These are phyloP conservation scores for Macroglossus sobrinus DNA, from an alignment of 2,113 vertebrate species.

Conservation along the genomic window DNA sequence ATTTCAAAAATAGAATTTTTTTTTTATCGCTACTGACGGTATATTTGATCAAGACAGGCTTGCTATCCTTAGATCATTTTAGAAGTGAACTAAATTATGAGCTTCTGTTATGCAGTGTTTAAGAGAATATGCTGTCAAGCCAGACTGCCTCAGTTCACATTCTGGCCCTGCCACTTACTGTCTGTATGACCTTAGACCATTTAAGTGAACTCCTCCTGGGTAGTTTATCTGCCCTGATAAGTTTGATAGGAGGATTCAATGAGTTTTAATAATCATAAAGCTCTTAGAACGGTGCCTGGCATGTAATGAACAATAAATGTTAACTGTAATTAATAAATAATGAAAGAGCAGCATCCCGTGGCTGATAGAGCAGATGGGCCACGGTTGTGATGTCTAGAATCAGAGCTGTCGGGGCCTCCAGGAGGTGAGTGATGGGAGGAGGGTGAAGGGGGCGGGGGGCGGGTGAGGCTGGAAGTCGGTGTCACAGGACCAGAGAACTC, in stretches of 20 bases:
- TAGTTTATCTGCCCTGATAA: not conserved
- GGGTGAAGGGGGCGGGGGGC: too few species aligned
- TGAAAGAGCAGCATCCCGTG: not conserved
- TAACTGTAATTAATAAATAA: not conserved
- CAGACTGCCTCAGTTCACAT: not conserved
- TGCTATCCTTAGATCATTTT: not conserved
- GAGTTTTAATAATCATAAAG: not conserved
- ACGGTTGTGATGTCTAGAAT: not conserved
- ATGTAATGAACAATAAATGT: not conserved
- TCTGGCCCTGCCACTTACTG: not conserved
- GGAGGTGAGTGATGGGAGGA: not conserved
- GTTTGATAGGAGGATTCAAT: not conserved
- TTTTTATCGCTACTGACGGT: not conserved
- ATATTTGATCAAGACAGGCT: not conserved
- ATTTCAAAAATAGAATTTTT: not conserved
- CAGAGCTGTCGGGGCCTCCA: not conserved
- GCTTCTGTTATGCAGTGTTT: not conserved
- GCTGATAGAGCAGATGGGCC: not conserved
- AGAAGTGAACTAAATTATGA: not conserved
- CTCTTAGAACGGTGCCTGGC: not conserved
- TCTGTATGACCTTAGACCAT: not conserved
- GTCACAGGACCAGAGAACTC: not conserved
- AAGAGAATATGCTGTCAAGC: not conserved
- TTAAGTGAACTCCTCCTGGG: not conserved
- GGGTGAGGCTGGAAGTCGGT: not conserved